These are phyloP conservation scores for Alethe castanea DNA, from an alignment of 2,113 vertebrate species.

Conservation along the genomic window DNA sequence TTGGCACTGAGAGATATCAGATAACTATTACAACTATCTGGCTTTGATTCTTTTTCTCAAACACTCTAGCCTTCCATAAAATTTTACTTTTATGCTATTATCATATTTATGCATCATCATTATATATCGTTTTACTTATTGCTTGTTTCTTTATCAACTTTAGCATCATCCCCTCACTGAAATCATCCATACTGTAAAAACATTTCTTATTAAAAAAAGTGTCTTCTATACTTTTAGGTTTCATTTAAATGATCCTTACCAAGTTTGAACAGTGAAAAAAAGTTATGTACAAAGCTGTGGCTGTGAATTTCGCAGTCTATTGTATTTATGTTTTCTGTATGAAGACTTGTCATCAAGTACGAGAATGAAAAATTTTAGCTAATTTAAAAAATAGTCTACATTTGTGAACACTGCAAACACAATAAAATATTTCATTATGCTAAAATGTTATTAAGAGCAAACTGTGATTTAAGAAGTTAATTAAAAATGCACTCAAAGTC, in stretches of 20 bases:
- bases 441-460: not conserved
- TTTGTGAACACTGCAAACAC: not conserved
- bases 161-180: not conserved
- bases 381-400: not conserved
- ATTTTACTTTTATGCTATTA: not conserved
- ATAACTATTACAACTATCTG: not conserved
- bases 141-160: not conserved
- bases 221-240: not conserved
- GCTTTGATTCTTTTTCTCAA: not conserved
- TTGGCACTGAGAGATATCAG: not conserved
- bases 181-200: not conserved
- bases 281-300: not conserved
- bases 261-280: not conserved
- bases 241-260: not conserved
- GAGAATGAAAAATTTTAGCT: not conserved
- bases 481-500: not conserved
- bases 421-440: not conserved
- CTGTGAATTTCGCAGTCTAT: not conserved
- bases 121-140: not conserved
- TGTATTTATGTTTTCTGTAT: not conserved
- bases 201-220: not conserved
- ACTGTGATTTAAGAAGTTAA: not conserved
- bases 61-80: not conserved
- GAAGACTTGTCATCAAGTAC: not conserved
- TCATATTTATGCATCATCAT: not conserved